Evolutionary conservation across 1,140 invertebrate species (phyloP).

Genomic region (Phymastichus coffea): DNA sequence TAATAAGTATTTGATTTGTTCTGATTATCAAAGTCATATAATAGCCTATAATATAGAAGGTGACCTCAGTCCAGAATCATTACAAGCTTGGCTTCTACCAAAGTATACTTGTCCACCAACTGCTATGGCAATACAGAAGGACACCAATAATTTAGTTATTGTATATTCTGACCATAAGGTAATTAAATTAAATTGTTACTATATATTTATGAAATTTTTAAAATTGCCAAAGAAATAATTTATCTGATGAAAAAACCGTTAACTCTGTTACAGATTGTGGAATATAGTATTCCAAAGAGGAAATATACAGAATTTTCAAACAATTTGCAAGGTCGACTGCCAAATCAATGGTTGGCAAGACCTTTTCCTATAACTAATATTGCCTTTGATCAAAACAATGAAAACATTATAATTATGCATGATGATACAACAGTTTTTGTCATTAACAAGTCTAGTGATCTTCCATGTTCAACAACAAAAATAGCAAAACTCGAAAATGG

Average conservation of each 20-base stretch:
- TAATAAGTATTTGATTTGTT: constrained; percentile 63
- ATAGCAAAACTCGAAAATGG: constrained; percentile 48
- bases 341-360: constrained; percentile 53
- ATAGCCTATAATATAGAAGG: constrained; percentile 60
- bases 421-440: constrained; percentile 65
- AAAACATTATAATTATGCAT: constrained; percentile 64
- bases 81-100: constrained; percentile 62
- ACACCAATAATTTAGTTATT: constrained; percentile 60
- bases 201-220: background rate
- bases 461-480: constrained; percentile 45
- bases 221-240: background rate
- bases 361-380: constrained; percentile 60
- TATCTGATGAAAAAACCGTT: constrained; percentile 19
- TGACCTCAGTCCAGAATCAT: constrained; percentile 38
- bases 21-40: constrained; percentile 62
- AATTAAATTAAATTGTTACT: no score
- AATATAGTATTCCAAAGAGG: constrained; percentile 64
- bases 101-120: constrained; percentile 66
- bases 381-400: constrained; percentile 59
- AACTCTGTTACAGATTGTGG: constrained; percentile 61
- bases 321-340: constrained; percentile 52
- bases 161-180: constrained; percentile 75
- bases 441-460: constrained; percentile 60
- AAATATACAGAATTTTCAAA: constrained; percentile 61
- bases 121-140: constrained; percentile 64